Percentiles rank a stretch among this genome's conserved stretches.
These are phyloP conservation scores for Limenitis camilla DNA, from an alignment of 2,888 invertebrate genomes.

Conservation along the genomic window DNA sequence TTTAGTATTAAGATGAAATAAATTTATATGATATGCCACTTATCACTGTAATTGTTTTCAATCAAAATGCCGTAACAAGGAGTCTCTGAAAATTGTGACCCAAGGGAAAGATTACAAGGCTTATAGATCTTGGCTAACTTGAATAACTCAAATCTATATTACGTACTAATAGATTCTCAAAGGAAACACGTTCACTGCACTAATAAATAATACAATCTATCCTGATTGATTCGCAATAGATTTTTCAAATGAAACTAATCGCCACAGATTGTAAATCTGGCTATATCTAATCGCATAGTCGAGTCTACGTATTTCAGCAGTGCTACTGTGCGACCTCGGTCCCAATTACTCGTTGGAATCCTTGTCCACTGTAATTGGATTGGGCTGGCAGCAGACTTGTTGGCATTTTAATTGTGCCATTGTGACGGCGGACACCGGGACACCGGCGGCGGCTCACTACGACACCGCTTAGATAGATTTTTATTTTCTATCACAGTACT, in stretches of 20 bases:
- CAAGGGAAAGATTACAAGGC: too few relatives aligned
- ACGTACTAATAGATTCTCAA: too few relatives aligned
- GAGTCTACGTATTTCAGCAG: constrained; percentile 45
- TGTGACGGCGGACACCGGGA: constrained; percentile 67
- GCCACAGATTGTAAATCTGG: constrained; percentile 10
- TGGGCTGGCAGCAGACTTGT: constrained; percentile 72
- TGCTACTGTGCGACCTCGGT: constrained; percentile 54
- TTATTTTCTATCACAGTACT: constrained; percentile 42
- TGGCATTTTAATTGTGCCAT: constrained; percentile 75
- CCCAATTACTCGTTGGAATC: constrained; percentile 73
- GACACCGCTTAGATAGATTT: constrained; percentile 58
- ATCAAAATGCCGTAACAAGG: too few relatives aligned
- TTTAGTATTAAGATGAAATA: too few relatives aligned
- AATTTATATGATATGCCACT: too few relatives aligned
- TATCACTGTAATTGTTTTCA: too few relatives aligned
- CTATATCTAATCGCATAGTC: constrained; percentile 16
- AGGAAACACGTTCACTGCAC: too few relatives aligned
- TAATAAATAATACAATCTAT: not conserved
- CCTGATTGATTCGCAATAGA: not conserved
- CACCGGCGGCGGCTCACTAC: constrained; percentile 53
- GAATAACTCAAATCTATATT: too few relatives aligned
- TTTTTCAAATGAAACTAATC: not conserved
- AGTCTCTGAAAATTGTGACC: too few relatives aligned
- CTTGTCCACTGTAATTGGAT: constrained; percentile 73
- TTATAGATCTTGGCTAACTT: too few relatives aligned